Percentiles rank a stretch among this genome's conserved stretches.
These are phyloP conservation scores for Corythoichthys intestinalis DNA, from an alignment of 2,113 vertebrate species.

Conservation along the genomic window DNA sequence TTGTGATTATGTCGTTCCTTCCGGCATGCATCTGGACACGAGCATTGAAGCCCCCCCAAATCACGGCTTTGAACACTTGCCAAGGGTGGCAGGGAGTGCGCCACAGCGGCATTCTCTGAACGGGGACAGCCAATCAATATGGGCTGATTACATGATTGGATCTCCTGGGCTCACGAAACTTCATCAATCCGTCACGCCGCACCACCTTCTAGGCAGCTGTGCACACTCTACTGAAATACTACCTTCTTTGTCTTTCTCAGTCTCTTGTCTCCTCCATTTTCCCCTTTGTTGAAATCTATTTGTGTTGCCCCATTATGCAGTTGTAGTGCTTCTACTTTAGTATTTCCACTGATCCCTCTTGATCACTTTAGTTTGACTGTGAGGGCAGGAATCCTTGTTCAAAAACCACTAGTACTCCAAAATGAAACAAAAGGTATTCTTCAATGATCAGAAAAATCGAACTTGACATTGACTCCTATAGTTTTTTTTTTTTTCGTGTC, in stretches of 20 bases:
- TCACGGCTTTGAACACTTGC: slow-evolving; percentile 40
- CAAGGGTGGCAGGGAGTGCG: slow-evolving; percentile 35
- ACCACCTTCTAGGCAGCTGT: slow-evolving; percentile 53
- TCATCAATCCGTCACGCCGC: slow-evolving; percentile 65
- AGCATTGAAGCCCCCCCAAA: slow-evolving; percentile 28
- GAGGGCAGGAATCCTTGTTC: too few species aligned
- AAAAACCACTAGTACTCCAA: too few species aligned
- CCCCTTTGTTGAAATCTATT: background rate
- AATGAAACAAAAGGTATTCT: too few species aligned
- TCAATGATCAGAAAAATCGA: too few species aligned
- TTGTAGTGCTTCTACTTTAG: too few species aligned
- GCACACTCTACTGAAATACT: slow-evolving; percentile 20
- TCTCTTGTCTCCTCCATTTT: background rate
- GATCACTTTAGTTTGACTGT: too few species aligned
- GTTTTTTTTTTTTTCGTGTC: too few species aligned
- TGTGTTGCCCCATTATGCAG: too few species aligned
- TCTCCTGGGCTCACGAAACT: slow-evolving; percentile 59
- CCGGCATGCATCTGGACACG: slow-evolving; percentile 17
- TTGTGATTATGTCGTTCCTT: slow-evolving; percentile 23
- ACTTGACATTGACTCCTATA: too few species aligned
- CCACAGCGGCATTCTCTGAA: slow-evolving; percentile 46
- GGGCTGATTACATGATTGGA: slow-evolving; percentile 69
- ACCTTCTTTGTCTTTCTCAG: background rate
- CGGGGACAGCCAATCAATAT: slow-evolving; percentile 65
- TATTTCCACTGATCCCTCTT: too few species aligned